Evolutionary conservation across 2,888 invertebrate species (phyloP).

Genomic region (Pherbina coryleti): DNA sequence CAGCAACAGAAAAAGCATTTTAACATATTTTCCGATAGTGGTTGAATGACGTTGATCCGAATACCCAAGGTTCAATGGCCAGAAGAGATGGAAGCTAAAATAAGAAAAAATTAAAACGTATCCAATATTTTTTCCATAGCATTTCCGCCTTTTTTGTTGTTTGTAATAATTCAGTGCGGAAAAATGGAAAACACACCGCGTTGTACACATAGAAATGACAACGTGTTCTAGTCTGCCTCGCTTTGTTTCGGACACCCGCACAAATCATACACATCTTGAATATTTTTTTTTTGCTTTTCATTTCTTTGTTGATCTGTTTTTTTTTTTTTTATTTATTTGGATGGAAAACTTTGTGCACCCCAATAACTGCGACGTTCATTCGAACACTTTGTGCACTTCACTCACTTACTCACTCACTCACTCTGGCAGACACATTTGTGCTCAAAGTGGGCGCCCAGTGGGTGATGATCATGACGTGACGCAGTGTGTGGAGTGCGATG

Average conservation of each 20-base stretch:
- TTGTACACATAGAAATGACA: not conserved
- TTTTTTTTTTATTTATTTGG: not conserved
- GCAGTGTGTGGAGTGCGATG: not conserved
- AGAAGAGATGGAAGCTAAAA: not conserved
- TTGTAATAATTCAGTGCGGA: constrained; percentile 5
- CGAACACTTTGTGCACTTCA: constrained; percentile 8
- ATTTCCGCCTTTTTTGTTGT: constrained; percentile 44
- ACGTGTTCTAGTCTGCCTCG: constrained; percentile 2
- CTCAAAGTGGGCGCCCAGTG: not conserved
- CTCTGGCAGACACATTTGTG: not conserved
- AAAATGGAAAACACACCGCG: constrained; percentile 10
- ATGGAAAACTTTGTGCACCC: not conserved
- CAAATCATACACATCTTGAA: not conserved
- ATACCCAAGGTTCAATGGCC: constrained; percentile 36
- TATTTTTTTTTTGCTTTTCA: not conserved
- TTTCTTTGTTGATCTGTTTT: not conserved
- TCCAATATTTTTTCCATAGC: constrained; percentile 28
- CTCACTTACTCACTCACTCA: not conserved
- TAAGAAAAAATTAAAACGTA: too few relatives aligned
- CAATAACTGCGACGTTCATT: not conserved
- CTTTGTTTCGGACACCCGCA: not conserved
- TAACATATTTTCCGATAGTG: constrained; percentile 25
- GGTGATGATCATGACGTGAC: not conserved
- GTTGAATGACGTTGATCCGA: constrained; percentile 16
- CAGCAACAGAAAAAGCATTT: too few relatives aligned